Evolutionary conservation across 2,797 vertebrate species (phyloP), one percentile per base, ranked within the genome.

Genomic region (Meriones psammophilus): DNA sequence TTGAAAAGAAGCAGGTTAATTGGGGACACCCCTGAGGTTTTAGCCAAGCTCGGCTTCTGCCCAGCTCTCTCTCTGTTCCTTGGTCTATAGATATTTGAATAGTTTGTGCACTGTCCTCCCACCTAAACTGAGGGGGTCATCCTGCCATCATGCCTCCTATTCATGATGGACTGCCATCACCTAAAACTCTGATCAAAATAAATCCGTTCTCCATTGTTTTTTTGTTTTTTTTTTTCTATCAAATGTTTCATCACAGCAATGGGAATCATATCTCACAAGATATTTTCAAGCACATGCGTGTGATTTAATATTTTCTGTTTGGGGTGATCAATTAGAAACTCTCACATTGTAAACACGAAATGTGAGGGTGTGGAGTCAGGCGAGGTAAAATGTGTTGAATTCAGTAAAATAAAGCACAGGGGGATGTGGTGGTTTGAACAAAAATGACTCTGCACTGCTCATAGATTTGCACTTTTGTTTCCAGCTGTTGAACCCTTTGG

Each of bases 301-400:
- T 88, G 12, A 74, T 54, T 89, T 58, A 88, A 92, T 9, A 12
- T 69, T 94, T 77, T 88, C 36, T 73, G 2, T 80, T 58, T 94
- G 60, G 76, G 77, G 10, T 87, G 17, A 91, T 73, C 6, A 76
- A 4, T 96, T 95, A 68, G 83, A 90, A 86, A 87, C 3, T 88
- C 15, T 39, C 36, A 88, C 9, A 86, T 33, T 87, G 5, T 64
- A 90, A 79, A 62, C 13, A 46, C 22, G 8, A 8, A 80, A 80
- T 46, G 1, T 50, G 88, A 78, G 96, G 36, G 60, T 26, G 5
- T 76, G n/a, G 0, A 36, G 60, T 80, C 8, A 89, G 5, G 89
- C 4, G 66, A 24, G 58, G 1, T 78, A 74, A 91, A 92, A 94
- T 62, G 7, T 93, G 14, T 88, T 89, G 8, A 28, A 22, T 46